Percentiles rank a stretch among this genome's conserved stretches.
phyloP scores from a whole-genome alignment of 1,140 invertebrate species.

The Platyscapa corneri region DNA sequence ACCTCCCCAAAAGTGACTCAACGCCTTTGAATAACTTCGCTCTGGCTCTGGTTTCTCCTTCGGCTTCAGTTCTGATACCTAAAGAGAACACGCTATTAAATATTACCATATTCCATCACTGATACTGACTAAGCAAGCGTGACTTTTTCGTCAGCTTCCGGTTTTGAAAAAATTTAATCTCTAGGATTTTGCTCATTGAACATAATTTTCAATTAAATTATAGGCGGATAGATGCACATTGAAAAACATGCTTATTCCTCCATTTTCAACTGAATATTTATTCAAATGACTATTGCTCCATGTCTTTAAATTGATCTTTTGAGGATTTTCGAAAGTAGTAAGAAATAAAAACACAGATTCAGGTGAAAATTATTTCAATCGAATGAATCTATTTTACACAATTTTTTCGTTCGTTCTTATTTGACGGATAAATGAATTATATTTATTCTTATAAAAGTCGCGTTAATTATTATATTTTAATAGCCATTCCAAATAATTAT shows the following conservation, averaged over 20 bases:
- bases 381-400: too few relatives aligned
- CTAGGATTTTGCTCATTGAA: neutral
- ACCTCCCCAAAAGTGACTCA: constrained; percentile 9
- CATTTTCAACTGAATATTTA: neutral
- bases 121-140: neutral
- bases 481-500: too few relatives aligned
- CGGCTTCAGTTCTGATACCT: neutral
- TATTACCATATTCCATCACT: constrained; percentile 34
- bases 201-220: neutral
- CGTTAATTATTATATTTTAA: too few relatives aligned
- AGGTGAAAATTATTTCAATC: too few relatives aligned
- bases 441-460: too few relatives aligned
- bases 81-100: constrained; percentile 41
- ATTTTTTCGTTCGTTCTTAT: too few relatives aligned
- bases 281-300: neutral
- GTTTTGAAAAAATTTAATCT: neutral
- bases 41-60: neutral
- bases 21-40: constrained; percentile 33
- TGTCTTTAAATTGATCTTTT: too few relatives aligned
- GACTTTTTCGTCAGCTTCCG: neutral
- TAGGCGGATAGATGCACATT: neutral
- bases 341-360: too few relatives aligned
- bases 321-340: too few relatives aligned
- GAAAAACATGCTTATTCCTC: neutral
- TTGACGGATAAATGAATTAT: too few relatives aligned